Percentiles rank a stretch among this genome's conserved stretches.
These are phyloP conservation scores for Calliphora vomitoria DNA, from an alignment of 2,888 invertebrate species.

Conservation along the genomic window DNA sequence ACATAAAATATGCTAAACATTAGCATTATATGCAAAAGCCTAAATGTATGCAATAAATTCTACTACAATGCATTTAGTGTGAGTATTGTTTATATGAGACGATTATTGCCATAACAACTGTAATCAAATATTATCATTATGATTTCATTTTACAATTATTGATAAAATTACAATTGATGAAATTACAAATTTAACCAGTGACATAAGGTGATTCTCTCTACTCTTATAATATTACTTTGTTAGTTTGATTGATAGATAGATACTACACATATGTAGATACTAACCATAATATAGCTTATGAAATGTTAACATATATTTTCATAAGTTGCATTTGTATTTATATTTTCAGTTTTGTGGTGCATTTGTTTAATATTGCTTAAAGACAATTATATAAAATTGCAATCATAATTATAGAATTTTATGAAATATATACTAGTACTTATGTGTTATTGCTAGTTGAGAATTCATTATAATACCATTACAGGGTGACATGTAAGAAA, in stretches of 20 bases:
- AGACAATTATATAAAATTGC: slow-evolving; percentile 1
- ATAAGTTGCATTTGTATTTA: background rate
- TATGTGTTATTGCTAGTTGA: background rate
- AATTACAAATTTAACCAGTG: background rate
- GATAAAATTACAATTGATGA: background rate
- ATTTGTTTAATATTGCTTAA: background rate
- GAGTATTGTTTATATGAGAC: too few relatives aligned
- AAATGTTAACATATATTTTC: slow-evolving; percentile 5
- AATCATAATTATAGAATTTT: background rate
- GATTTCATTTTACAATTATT: background rate
- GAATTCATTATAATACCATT: background rate
- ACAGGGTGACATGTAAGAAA: background rate
- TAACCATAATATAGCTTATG: background rate
- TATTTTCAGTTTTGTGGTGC: background rate
- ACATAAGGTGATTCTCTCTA: background rate
- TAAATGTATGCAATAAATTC: background rate
- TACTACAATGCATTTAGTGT: background rate
- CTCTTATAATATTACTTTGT: background rate
- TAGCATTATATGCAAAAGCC: background rate
- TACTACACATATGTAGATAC: background rate
- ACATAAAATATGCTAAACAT: slow-evolving; percentile 3
- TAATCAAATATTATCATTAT: background rate
- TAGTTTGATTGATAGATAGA: background rate
- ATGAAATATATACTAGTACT: background rate
- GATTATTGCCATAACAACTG: background rate